These are phyloP conservation scores for Nyctibius grandis DNA, from an alignment of 2,797 vertebrate species.

Conservation along the genomic window DNA sequence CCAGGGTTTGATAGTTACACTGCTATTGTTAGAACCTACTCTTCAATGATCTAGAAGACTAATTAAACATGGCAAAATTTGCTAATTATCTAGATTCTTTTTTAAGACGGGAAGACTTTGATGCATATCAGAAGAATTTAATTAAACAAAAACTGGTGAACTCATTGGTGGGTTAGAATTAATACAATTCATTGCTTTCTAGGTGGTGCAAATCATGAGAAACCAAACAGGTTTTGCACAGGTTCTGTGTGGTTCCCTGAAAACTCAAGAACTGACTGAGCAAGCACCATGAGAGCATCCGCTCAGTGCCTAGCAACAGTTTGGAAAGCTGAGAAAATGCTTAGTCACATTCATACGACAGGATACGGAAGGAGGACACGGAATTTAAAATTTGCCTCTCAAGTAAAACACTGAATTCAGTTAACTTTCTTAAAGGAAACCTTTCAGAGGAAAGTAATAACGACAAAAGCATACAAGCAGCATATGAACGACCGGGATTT, in stretches of 20 bases:
- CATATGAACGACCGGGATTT: not conserved
- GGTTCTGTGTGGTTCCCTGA: not conserved
- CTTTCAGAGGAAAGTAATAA: not conserved
- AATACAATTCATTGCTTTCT: not conserved
- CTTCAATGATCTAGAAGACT: not conserved
- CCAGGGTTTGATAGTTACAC: not conserved
- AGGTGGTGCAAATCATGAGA: not conserved
- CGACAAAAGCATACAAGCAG: not conserved
- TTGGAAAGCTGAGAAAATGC: slow-evolving; percentile 18
- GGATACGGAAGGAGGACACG: not conserved
- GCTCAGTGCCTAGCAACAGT: slow-evolving; percentile 22
- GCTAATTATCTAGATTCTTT: not conserved
- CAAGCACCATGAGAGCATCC: not conserved
- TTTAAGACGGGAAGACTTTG: not conserved
- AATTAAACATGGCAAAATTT: not conserved
- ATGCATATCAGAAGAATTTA: not conserved
- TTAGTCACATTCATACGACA: not conserved
- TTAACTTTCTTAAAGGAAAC: not conserved
- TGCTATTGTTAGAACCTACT: not conserved
- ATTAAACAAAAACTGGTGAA: not conserved
- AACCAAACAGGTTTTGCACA: not conserved
- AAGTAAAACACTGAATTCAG: not conserved
- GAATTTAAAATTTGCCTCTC: not conserved
- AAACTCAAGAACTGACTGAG: not conserved
- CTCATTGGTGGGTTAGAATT: not conserved